These are phyloP conservation scores for Gopherus evgoodei DNA, from an alignment of 2,113 vertebrate species.

Conservation along the genomic window DNA sequence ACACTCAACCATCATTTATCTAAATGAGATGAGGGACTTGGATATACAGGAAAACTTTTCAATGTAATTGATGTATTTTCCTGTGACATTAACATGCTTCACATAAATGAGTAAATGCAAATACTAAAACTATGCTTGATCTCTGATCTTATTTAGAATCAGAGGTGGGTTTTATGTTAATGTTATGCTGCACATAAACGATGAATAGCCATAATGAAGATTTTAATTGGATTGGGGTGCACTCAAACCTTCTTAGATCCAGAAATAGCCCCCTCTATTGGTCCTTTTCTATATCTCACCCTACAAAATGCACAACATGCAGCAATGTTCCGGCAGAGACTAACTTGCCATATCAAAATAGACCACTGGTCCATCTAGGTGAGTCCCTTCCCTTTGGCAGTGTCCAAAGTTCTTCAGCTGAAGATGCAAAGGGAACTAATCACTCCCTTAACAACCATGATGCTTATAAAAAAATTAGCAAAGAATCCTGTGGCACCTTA, in stretches of 20 bases:
- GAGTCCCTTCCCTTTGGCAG: fast-evolving
- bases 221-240: fast-evolving
- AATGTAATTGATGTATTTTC: not conserved
- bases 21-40: fast-evolving
- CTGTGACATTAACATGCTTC: not conserved
- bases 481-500: no score
- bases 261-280: no score
- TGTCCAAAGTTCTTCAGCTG: not conserved
- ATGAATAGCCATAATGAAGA: not conserved
- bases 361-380: not conserved
- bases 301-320: fast-evolving
- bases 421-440: not conserved
- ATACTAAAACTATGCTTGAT: not conserved
- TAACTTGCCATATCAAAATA: fast-evolving
- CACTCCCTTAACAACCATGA: not conserved
- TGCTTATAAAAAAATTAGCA: no score
- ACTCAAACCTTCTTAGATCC: not conserved
- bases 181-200: not conserved
- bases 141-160: not conserved
- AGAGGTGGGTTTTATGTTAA: not conserved
- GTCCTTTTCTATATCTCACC: not conserved
- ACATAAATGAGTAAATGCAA: not conserved
- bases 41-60: not conserved
- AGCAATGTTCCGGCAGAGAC: not conserved
- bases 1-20: not conserved